Evolutionary conservation across 1,140 invertebrate species (phyloP), one percentile per base, ranked within the genome.

Genomic region (Cydia strobilella): DNA sequence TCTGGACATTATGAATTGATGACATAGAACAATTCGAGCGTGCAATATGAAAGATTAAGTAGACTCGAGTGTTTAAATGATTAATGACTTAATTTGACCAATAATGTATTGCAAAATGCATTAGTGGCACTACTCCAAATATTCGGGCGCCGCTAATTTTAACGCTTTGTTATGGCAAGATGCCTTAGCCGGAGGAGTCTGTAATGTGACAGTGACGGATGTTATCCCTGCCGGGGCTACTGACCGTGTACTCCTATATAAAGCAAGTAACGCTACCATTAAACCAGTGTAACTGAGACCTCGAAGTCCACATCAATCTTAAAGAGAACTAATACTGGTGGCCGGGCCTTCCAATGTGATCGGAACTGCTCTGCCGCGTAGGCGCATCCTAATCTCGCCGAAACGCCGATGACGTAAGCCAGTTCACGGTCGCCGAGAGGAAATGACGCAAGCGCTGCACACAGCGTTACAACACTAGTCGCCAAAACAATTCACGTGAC

Each of bases 391-490:
- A 88, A 90, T 89, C 81, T 86, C 84, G 77, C 76, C 77, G 77
- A 85, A 84, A 81, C 80, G 65, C 20, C 74, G 78, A 76, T 89
- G 87, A 92, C 88, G 90, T 91, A 89, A 90, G 86, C 35, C 82
- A 77, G 90, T 90, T 92, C 90, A 92, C 86, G 90, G 90, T 89
- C 90, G 88, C 72, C 83, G 76, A 84, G 82, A 91, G 90, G 91
- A 93, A 93, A 90, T 91, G 91, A 93, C 90, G 90, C 87, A 89
- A 88, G 77, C 77, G 76, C 78, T 82, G 80, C 80, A 81, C 79
- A 82, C 83, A 82, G 84, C 79, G 78, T 90, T 89, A 83, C 88
- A 85, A 88, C 80, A 86, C 78, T 81, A 80, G 79, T 87, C 82
- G 87, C 84, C 87, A 90, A 89, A 91, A 87, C 82, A 80, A 42